Percentiles rank a stretch among this genome's conserved stretches.
phyloP scores from a whole-genome alignment of 2,797 vertebrate species.

The Hipposideros larvatus region DNA sequence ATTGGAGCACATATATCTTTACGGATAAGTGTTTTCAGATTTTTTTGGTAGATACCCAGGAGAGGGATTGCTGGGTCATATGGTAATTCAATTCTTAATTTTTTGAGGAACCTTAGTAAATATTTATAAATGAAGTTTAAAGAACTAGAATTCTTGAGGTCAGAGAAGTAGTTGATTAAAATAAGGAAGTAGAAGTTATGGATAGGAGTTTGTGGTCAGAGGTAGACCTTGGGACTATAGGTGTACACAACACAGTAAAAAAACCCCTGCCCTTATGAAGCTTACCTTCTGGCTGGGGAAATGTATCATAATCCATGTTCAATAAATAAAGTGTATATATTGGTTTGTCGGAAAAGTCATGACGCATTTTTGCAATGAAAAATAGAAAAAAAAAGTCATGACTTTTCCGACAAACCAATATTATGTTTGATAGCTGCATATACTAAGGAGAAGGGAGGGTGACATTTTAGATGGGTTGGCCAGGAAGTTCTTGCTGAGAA shows the following conservation, averaged over 20 bases:
- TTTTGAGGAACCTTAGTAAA: too few species aligned
- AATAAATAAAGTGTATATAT: conserved; percentile 18
- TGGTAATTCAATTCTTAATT: too few species aligned
- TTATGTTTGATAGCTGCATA: conserved; percentile 18
- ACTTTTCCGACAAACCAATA: neutral
- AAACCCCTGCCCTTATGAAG: neutral
- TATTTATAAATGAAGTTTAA: neutral
- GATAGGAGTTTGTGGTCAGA: conserved; percentile 19
- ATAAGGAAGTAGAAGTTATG: conserved; percentile 49
- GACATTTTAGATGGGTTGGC: conserved; percentile 3
- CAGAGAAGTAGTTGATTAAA: conserved; percentile 57
- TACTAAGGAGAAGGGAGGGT: neutral
- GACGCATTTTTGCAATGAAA: too few species aligned
- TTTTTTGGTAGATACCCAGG: too few species aligned
- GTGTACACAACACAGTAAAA: conserved; percentile 9
- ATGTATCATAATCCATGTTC: conserved; percentile 3
- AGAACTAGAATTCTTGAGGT: conserved; percentile 44
- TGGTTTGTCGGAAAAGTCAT: too few species aligned
- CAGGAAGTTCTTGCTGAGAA: neutral
- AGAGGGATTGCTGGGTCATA: too few species aligned
- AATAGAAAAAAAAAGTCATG: too few species aligned
- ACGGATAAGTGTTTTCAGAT: too few species aligned
- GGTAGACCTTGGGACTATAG: neutral
- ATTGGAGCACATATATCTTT: too few species aligned
- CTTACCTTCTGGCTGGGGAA: conserved; percentile 37